These are phyloP conservation scores for Ditylenchus dipsaci DNA, from an alignment of 1,140 invertebrate genomes.

Conservation along the genomic window DNA sequence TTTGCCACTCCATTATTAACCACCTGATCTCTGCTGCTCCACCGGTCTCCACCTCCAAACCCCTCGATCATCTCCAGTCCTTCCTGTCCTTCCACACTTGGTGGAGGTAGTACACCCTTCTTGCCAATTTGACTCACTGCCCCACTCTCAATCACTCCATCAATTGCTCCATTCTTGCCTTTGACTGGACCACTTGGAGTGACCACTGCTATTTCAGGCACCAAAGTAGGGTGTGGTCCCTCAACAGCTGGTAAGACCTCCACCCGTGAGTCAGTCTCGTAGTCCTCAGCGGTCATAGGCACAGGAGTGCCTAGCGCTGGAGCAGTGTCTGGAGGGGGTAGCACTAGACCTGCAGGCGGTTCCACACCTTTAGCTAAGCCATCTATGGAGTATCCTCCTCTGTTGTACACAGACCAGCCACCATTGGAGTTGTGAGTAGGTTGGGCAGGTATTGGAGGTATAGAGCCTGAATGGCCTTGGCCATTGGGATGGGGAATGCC, in stretches of 20 bases:
- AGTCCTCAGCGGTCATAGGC: not conserved
- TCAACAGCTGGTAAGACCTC: not conserved
- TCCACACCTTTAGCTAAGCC: not conserved
- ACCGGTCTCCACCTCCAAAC: no score
- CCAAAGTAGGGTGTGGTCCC: not conserved
- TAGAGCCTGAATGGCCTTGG: no score
- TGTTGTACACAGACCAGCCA: no score
- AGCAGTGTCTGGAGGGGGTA: constrained; percentile 3
- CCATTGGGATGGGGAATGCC: no score
- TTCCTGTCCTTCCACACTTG: not conserved
- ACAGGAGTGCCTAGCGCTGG: not conserved
- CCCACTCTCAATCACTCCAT: not conserved
- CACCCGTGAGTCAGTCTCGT: not conserved
- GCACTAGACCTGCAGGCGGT: not conserved
- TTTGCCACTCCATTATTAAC: no score
- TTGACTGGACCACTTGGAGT: not conserved
- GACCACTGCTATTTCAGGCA: not conserved
- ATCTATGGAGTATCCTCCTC: no score
- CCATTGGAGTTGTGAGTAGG: no score
- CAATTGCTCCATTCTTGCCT: not conserved
- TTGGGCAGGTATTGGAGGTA: no score
- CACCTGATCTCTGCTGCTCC: no score
- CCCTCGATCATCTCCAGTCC: not conserved
- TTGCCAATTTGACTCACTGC: not conserved
- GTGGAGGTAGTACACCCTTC: not conserved